Percentiles rank a stretch among this genome's conserved stretches.
These are phyloP conservation scores for Tineola bisselliella DNA, from an alignment of 2,888 invertebrate species.

Conservation along the genomic window DNA sequence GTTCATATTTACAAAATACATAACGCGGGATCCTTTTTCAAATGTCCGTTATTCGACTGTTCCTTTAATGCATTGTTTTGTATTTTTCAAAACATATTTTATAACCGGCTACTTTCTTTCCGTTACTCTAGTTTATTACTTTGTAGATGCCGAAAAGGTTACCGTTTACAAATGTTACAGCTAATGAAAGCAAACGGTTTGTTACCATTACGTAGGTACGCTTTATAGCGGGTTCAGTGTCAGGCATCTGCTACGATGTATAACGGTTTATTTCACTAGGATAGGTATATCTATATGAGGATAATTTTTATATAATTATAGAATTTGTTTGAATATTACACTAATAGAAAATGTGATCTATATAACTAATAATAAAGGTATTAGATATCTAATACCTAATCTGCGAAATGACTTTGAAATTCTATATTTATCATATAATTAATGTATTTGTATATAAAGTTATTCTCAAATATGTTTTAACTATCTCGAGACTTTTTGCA, in stretches of 20 bases:
- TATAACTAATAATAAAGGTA: too few relatives aligned
- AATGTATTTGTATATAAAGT: too few relatives aligned
- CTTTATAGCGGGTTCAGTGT: neutral
- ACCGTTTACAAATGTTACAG: constrained; percentile 24
- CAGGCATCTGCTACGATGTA: neutral
- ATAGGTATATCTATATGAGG: too few relatives aligned
- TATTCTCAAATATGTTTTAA: too few relatives aligned
- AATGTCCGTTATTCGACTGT: neutral
- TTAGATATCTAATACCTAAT: too few relatives aligned
- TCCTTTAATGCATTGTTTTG: constrained; percentile 12
- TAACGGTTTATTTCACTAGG: too few relatives aligned
- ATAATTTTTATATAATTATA: too few relatives aligned
- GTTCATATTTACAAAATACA: neutral
- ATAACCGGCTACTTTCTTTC: constrained; percentile 54
- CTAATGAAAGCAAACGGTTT: neutral
- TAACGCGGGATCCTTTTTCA: neutral
- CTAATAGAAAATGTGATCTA: too few relatives aligned
- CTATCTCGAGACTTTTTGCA: too few relatives aligned
- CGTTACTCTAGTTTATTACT: constrained; percentile 46
- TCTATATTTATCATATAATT: too few relatives aligned
- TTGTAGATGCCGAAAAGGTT: constrained; percentile 41
- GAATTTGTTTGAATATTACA: too few relatives aligned
- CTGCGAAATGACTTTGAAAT: too few relatives aligned
- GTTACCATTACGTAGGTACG: neutral
- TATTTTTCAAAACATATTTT: constrained; percentile 31